Evolutionary conservation across 2,113 vertebrate genomes (phyloP).

Genomic region (Glaucidium brasilianum): DNA sequence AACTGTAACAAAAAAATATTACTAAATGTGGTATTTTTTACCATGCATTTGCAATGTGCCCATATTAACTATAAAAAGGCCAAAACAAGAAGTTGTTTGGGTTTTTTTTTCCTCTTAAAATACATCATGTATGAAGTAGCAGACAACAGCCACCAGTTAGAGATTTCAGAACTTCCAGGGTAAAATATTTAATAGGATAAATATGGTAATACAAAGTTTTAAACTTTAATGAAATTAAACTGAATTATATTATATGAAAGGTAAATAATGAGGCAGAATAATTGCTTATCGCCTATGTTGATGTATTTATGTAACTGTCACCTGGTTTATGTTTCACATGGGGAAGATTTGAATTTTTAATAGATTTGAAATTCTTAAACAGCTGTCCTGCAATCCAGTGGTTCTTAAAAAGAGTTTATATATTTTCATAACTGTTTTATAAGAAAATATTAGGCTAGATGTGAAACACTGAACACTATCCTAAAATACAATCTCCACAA

Average conservation of each 20-base stretch:
- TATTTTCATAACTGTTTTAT: background rate
- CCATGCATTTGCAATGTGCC: background rate
- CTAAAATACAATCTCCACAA: background rate
- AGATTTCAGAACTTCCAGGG: background rate
- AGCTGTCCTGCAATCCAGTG: background rate
- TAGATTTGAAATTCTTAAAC: background rate
- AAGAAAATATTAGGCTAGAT: background rate
- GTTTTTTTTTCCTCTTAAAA: background rate
- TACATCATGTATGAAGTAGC: background rate
- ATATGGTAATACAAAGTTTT: background rate
- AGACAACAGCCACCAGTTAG: background rate
- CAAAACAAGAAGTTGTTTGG: background rate
- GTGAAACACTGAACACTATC: background rate
- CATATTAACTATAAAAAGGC: background rate
- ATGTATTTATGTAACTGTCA: constrained; percentile 14
- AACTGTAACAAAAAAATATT: background rate
- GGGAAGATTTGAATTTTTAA: background rate
- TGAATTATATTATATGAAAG: background rate
- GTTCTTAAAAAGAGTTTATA: background rate
- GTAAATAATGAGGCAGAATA: constrained; percentile 23
- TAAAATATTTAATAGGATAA: background rate
- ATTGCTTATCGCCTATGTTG: background rate
- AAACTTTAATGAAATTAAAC: background rate
- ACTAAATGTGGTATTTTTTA: background rate
- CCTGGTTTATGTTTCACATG: background rate